Evolutionary conservation across 2,113 vertebrate genomes (phyloP).

Genomic region (Tachycineta bicolor): DNA sequence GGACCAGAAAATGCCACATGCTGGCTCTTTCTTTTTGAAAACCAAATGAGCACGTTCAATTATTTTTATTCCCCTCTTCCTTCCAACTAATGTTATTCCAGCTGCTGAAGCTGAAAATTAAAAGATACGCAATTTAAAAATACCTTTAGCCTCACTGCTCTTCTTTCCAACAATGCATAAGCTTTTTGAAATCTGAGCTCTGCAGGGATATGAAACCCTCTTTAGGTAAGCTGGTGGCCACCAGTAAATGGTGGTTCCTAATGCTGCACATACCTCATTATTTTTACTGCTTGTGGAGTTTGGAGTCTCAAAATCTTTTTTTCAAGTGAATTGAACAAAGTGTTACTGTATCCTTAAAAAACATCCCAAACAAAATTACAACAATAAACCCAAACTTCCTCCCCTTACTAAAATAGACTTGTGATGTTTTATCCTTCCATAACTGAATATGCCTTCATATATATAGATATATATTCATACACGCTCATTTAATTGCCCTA

Average conservation of each 20-base stretch:
- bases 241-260: not conserved
- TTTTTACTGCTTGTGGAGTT: not conserved
- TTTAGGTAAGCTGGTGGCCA: not conserved
- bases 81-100: not conserved
- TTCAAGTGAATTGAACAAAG: not conserved
- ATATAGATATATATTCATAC: no score
- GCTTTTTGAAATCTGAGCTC: not conserved
- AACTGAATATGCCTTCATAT: not conserved
- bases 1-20: not conserved
- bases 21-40: not conserved
- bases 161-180: not conserved
- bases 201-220: not conserved
- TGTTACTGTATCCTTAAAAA: not conserved
- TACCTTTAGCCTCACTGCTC: not conserved
- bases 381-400: not conserved
- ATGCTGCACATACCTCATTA: not conserved
- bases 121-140: not conserved
- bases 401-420: not conserved
- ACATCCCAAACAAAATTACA: not conserved
- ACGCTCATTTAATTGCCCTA: not conserved
- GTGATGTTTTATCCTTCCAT: not conserved
- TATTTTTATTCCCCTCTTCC: not conserved
- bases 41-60: not conserved
- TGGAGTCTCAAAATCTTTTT: not conserved
- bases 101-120: not conserved